A percentile compares a stretch with the other conserved stretches of the same genome.
These are phyloP conservation scores for Forbesichthys agassizii DNA, from an alignment of 2,113 vertebrate genomes.

Conservation along the genomic window DNA sequence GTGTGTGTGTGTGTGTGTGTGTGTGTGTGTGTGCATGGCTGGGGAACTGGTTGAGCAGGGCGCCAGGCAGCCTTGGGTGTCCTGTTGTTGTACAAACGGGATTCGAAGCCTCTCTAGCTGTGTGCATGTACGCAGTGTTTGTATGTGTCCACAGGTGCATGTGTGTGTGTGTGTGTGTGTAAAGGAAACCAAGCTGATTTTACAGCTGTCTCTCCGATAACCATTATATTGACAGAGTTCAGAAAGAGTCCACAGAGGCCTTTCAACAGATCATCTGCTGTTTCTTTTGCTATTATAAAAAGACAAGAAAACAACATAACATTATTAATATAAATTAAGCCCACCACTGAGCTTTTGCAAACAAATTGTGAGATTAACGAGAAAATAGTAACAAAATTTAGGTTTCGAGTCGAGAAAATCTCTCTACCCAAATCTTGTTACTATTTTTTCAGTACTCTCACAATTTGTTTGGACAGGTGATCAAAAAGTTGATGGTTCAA, in stretches of 20 bases:
- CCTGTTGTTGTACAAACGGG: conserved; percentile 62
- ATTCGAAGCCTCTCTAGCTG: conserved; percentile 28
- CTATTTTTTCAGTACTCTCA: too few relatives aligned
- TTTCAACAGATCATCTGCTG: background rate
- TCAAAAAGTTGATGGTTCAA: too few relatives aligned
- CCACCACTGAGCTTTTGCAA: too few relatives aligned
- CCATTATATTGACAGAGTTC: background rate
- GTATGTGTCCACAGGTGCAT: background rate
- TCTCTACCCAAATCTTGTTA: too few relatives aligned
- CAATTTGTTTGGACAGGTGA: too few relatives aligned
- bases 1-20: conserved; percentile 35
- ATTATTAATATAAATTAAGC: too few relatives aligned
- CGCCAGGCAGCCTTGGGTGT: conserved; percentile 59
- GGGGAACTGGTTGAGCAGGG: conserved; percentile 69
- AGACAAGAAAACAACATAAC: too few relatives aligned
- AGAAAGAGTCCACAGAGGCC: background rate
- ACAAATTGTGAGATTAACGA: too few relatives aligned
- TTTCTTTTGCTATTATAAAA: too few relatives aligned
- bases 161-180: conserved; percentile 4
- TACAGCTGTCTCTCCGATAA: background rate
- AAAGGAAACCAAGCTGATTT: conserved; percentile 1
- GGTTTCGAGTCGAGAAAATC: too few relatives aligned
- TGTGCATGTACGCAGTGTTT: background rate
- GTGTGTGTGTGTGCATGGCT: conserved; percentile 38
- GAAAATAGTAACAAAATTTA: too few relatives aligned